Base-by-base conservation (phyloP, 2,888 invertebrate species). In the Graphium colonna region DNA sequence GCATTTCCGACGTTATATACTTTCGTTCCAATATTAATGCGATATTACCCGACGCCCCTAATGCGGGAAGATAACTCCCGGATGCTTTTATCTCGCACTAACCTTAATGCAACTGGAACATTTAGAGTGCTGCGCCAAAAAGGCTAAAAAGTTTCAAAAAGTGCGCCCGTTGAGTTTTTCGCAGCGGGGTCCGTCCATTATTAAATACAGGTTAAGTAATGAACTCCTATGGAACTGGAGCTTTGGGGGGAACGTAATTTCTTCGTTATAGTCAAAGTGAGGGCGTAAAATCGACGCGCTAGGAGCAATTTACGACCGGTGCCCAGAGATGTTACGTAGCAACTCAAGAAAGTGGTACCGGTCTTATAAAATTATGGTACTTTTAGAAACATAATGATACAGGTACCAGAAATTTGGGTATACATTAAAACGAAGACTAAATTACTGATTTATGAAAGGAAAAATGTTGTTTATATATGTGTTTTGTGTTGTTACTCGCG, bases 271-370 rank as follows among this genome's bases (percentile, higher is more conserved):
- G 65, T 62, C 64, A 65, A 63, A 69, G 67, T 68, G 71, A 72
- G 68, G 68, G 69, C 67, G 72, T 78, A 73, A 77, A 78, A 78
- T 73, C 69, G 72, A 69, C 72, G 63, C 69, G 70, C 72, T 73
- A 73, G 75, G 77, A 73, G 69, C 71, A 71, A 75, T 79, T 79
- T 77, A 82, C 75, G 74, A 79, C 68, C 74, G 66, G n/a, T n/a
- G n/a, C n/a, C n/a, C n/a, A n/a, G n/a, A n/a, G n/a, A n/a, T n/a
- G n/a, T n/a, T n/a, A n/a, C n/a, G n/a, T n/a, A n/a, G n/a, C n/a
- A n/a, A n/a, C n/a, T n/a, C n/a, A n/a, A n/a, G n/a, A n/a, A n/a
- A n/a, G n/a, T n/a, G n/a, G n/a, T n/a, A n/a, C n/a, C n/a, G n/a
- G n/a, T n/a, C n/a, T n/a, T n/a, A n/a, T n/a, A n/a, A n/a, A n/a